Base-by-base conservation (phyloP, 1,140 invertebrate species). In the Zophobas morio region DNA sequence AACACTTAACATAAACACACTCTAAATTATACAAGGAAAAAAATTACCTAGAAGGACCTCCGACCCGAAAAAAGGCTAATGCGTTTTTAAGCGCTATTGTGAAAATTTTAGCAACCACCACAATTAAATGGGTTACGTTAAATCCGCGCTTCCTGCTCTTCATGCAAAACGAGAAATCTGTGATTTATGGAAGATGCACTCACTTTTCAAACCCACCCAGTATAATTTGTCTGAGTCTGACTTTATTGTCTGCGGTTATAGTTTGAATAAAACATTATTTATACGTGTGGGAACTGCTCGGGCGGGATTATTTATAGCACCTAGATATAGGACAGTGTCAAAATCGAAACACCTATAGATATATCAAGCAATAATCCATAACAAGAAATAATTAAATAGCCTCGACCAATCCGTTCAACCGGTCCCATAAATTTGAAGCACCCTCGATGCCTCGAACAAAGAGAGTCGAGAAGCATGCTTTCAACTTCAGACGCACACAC, bases 271-370 rank as follows among this genome's bases (percentile, higher is more conserved):
- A 66, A 66, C 60, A 66, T 66, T 42, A 66, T 66, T 66, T 66
- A 66, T 66, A 8, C 20, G 36, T 46, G 40, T n/a, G 46, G 73
- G 40, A 66, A 46, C 40, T 32, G 37, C 39, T 66, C 60, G 39
- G 20, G n/a, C 60, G 40, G 42, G 36, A 42, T 76, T 51, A 76
- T 76, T 76, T 76, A 76, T 70, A 6, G 35, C 20, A 32, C 37
- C 6, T 66, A 40, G 56, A 75, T 75, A 60, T 76, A 70, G 46
- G 63, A 70, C 75, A 56, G 36, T 53, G 56, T 75, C 60, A 66
- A 53, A 53, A 70, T 36, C 40, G 75, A 76, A 76, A 76, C 40
- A 54, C 75, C 47, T 76, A 53, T 53, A 76, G 75, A 76, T 76
- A 70, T 70, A 76, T 76, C 63, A 70, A 70, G 39, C 49, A 57